Evolutionary conservation across 2,113 vertebrate genomes (phyloP).

Genomic region (Brachypteracias leptosomus): DNA sequence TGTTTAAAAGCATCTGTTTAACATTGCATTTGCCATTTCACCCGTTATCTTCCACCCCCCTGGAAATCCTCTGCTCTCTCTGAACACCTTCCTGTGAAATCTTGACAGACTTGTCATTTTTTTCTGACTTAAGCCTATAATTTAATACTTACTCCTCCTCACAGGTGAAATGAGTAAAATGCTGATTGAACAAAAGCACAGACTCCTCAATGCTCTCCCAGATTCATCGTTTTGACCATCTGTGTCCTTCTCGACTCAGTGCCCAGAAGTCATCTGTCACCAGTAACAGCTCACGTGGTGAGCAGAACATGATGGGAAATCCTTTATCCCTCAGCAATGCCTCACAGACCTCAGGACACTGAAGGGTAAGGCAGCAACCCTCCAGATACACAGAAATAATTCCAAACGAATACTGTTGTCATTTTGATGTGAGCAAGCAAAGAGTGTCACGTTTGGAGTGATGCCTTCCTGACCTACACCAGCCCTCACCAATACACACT

Average conservation of each 20-base stretch:
- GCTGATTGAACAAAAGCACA: slow-evolving; percentile 79
- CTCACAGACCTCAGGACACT: slow-evolving; percentile 57
- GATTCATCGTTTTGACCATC: slow-evolving; percentile 95
- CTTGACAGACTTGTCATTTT: slow-evolving; percentile 65
- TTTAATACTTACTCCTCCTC: slow-evolving; percentile 76
- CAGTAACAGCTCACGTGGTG: slow-evolving; percentile 70
- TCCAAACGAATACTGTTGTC: slow-evolving; percentile 1
- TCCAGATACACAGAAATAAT: slow-evolving; percentile 22
- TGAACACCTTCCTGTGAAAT: slow-evolving; percentile 6
- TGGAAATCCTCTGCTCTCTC: slow-evolving; percentile 19
- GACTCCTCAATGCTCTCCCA: slow-evolving; percentile 37
- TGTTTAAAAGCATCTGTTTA: neutral
- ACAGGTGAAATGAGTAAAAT: slow-evolving; percentile 69
- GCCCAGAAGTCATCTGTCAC: slow-evolving; percentile 88
- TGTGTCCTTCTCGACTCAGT: slow-evolving; percentile 96
- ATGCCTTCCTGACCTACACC: neutral
- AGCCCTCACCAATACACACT: rapidly evolving
- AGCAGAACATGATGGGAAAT: slow-evolving; percentile 66
- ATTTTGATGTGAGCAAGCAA: neutral
- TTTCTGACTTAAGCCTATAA: slow-evolving; percentile 70
- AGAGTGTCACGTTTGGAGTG: rapidly evolving
- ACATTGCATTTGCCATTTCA: neutral
- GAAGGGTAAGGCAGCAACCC: slow-evolving; percentile 72
- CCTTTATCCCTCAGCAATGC: slow-evolving; percentile 64
- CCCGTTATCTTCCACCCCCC: neutral